A percentile compares a stretch with the other conserved stretches of the same genome.
These are phyloP conservation scores for Micrastur ruficollis DNA, from an alignment of 2,797 vertebrate species.

Conservation along the genomic window DNA sequence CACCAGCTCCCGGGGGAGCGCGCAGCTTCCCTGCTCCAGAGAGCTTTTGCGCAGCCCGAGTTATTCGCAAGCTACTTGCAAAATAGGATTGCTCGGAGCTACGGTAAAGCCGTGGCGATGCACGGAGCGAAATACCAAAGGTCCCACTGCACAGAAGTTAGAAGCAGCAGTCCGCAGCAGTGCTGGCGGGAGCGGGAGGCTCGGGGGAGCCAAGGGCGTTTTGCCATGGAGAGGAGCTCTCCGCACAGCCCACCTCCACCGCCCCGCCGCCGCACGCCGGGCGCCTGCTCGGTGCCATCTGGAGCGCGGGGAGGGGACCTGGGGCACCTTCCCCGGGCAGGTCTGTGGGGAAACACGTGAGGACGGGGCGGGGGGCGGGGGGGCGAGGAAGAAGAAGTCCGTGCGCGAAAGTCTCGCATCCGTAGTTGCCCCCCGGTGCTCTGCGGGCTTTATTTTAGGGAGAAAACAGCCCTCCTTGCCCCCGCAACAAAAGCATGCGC, in stretches of 20 bases:
- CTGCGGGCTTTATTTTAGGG: background rate
- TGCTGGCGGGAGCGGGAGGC: background rate
- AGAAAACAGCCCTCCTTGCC: background rate
- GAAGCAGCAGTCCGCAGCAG: background rate
- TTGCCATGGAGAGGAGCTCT: background rate
- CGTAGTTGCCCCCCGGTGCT: background rate
- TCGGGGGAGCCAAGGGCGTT: background rate
- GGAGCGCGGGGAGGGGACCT: background rate
- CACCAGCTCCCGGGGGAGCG: background rate
- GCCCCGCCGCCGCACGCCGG: rapidly evolving
- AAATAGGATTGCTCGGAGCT: background rate
- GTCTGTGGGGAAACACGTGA: rapidly evolving
- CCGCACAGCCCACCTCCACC: background rate
- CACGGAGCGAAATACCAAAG: background rate
- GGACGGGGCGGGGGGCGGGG: background rate
- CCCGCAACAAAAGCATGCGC: background rate
- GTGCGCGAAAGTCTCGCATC: background rate
- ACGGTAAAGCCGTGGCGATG: background rate
- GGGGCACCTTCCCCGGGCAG: no score
- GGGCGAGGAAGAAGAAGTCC: background rate
- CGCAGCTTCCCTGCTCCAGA: background rate
- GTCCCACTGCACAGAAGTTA: background rate
- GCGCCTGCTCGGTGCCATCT: background rate
- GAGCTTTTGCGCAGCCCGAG: background rate
- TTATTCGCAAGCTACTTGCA: background rate